Base-by-base conservation (phyloP, 1,140 invertebrate genomes). In the Papilio aristodemus region DNA sequence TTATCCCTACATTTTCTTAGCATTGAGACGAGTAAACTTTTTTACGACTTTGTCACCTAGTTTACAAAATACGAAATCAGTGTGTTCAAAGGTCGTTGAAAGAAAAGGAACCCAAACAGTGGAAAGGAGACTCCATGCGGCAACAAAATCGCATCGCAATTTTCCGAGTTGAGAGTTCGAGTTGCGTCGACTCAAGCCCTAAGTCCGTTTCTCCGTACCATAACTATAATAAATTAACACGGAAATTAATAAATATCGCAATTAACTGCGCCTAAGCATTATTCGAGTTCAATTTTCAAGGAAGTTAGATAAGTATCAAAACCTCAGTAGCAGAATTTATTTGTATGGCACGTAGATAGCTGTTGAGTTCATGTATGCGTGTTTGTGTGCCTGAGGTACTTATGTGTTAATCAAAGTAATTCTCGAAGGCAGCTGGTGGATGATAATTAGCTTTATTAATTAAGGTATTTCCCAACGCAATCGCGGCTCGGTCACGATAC, bases 371-470 rank as follows among this genome's bases (percentile, higher is more conserved):
- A 54, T 3, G 46, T 11, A 19, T 54, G 27, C 27, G 6, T 32
- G 46, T 54, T 17, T 54, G n/a, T 22, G 17, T 54, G 19, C n/a
- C n/a, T 22, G 19, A 10, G 38, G 38, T 2, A 39, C 19, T 22
- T 54, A 66, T 50, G 37, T 32, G 41, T 66, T 66, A 66, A 66
- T 27, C 41, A 17, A 46, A 66, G 62, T 46, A 14, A 38, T 62
- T 62, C 63, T 46, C 22, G 39, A 32, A 50, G 50, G 39, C 60
- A 43, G 54, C 43, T 50, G 62, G 63, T 66, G 70, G 73, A 60
- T 68, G 66, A 71, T 78, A 71, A 75, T 75, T 78, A 75, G 70
- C 64, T 68, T 72, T 75, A 76, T 76, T 73, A 76, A 76, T 76
- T 73, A 76, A 71, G 62, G 50, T 71, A 73, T 70, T 69, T 38